These are phyloP conservation scores for Xenopus laevis DNA, from an alignment of 2,113 vertebrate species.

Conservation along the genomic window DNA sequence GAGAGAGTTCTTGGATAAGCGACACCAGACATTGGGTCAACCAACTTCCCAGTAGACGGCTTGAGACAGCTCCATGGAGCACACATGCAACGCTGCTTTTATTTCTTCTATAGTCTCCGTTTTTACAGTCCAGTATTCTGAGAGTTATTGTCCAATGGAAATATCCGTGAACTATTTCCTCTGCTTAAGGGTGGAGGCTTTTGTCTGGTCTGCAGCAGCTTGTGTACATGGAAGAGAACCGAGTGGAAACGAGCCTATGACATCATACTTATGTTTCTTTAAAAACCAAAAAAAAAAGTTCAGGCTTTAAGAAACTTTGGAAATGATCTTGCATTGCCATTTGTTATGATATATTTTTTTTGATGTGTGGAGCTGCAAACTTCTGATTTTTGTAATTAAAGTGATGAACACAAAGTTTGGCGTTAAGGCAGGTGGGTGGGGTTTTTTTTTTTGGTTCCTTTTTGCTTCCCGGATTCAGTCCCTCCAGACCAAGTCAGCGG, in stretches of 20 bases:
- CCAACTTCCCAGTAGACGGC: neutral
- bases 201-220: neutral
- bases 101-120: neutral
- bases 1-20: no score
- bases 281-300: neutral
- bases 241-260: neutral
- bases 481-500: no score
- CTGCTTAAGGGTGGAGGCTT: neutral
- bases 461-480: no score
- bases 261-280: neutral
- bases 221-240: neutral
- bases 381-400: conserved; percentile 2
- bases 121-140: neutral
- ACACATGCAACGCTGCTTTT: neutral
- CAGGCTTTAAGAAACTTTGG: neutral
- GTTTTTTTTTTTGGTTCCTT: no score
- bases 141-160: neutral
- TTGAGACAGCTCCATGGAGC: neutral
- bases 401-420: no score
- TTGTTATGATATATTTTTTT: neutral
- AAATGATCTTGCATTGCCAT: neutral
- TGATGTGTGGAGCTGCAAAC: neutral
- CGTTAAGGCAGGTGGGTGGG: no score
- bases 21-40: no score
- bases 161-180: neutral